A percentile compares a stretch with the other conserved stretches of the same genome.
Evolutionary conservation across 1,140 invertebrate genomes (phyloP).

Genomic region (Drosophila burlai): DNA sequence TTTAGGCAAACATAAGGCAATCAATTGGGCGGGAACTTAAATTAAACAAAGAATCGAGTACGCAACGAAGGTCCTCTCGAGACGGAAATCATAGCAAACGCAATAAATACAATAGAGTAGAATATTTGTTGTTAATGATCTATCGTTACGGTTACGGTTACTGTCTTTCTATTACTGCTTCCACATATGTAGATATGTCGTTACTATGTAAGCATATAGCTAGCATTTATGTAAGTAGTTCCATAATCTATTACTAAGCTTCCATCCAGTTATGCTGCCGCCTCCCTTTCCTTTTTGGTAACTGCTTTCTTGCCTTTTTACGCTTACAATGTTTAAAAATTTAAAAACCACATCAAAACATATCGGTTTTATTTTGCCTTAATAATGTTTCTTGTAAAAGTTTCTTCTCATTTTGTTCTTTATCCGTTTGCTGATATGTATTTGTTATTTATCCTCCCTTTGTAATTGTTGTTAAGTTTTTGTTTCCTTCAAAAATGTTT

Average conservation of each 20-base stretch:
- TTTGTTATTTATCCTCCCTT: conserved; percentile 75
- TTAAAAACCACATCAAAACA: conserved; percentile 81
- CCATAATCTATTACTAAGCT: conserved; percentile 51
- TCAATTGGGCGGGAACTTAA: conserved; percentile 36
- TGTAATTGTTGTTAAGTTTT: conserved; percentile 45
- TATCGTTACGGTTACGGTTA: conserved; percentile 23
- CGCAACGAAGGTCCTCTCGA: conserved; percentile 28
- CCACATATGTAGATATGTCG: conserved; percentile 50
- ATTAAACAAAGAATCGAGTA: conserved; percentile 27
- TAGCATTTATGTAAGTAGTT: conserved; percentile 51
- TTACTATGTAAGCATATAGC: conserved; percentile 54
- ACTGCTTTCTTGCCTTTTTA: conserved; percentile 72
- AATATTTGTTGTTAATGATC: conserved; percentile 37
- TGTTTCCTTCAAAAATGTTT: conserved; percentile 63
- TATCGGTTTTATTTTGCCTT: conserved; percentile 63
- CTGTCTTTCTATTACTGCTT: conserved; percentile 57
- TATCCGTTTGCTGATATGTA: conserved; percentile 81
- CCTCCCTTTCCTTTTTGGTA: conserved; percentile 60
- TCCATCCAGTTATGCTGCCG: conserved; percentile 36
- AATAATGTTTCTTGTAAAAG: conserved; percentile 60
- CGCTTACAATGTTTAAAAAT: conserved; percentile 73
- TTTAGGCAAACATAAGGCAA: conserved; percentile 68
- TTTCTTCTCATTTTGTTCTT: conserved; percentile 52
- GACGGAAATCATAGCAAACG: conserved; percentile 42
- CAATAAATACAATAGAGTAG: conserved; percentile 62